Evolutionary conservation across 1,140 invertebrate species (phyloP).

Genomic region (Ctenoplectra terminalis): DNA sequence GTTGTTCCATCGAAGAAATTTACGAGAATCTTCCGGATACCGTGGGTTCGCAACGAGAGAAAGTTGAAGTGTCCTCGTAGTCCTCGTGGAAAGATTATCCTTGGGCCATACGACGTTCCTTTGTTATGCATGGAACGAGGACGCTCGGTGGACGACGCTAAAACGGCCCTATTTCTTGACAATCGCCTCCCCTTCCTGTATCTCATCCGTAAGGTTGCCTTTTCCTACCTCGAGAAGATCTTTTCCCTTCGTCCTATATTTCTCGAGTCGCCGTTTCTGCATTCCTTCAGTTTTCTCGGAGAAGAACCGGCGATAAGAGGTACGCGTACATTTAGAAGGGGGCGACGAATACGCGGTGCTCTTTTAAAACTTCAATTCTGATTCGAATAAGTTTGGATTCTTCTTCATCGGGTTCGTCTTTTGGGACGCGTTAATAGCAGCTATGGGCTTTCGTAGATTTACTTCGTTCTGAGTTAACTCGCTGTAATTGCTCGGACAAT

Average conservation of each 20-base stretch:
- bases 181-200: conserved; percentile 42
- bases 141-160: conserved; percentile 37
- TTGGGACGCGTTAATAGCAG: conserved; percentile 14
- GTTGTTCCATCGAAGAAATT: not conserved
- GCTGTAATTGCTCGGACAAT: not conserved
- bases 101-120: conserved; percentile 13
- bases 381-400: not conserved
- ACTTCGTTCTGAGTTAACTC: not conserved
- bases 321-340: not conserved
- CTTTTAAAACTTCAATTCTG: not conserved
- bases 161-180: conserved; percentile 42
- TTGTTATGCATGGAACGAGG: conserved; percentile 51
- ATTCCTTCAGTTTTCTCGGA: not conserved
- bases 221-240: not conserved
- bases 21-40: not conserved
- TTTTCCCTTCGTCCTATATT: conserved; percentile 32
- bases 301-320: not conserved
- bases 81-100: conserved; percentile 34
- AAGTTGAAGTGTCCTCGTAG: conserved; percentile 9
- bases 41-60: not conserved
- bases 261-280: conserved; percentile 3
- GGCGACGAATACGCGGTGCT: not conserved
- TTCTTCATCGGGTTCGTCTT: not conserved
- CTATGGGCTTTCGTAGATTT: not conserved
- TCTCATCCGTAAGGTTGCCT: conserved; percentile 13